A percentile compares a stretch with the other conserved stretches of the same genome.
These are phyloP conservation scores for Muntiacus muntjak DNA, from an alignment of 2,113 vertebrate genomes.

Conservation along the genomic window DNA sequence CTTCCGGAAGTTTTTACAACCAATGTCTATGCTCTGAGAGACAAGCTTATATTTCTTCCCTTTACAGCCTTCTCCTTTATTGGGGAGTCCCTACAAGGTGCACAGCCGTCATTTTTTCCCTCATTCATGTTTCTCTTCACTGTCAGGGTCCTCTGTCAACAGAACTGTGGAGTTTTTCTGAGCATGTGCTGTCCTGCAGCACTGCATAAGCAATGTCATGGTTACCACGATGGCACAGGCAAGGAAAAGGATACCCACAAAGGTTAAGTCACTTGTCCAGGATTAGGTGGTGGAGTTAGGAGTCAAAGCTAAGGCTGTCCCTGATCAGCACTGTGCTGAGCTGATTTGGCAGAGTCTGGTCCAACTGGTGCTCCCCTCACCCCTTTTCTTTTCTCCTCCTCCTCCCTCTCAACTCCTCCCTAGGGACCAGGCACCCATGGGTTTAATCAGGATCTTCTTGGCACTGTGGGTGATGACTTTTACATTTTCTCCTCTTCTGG, in stretches of 20 bases:
- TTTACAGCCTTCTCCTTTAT: neutral
- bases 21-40: neutral
- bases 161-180: neutral
- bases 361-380: neutral
- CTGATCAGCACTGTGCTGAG: neutral
- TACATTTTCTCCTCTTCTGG: neutral
- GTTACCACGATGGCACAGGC: neutral
- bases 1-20: neutral
- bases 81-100: neutral
- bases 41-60: neutral
- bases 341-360: neutral
- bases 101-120: neutral
- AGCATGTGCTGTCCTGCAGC: neutral
- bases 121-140: neutral
- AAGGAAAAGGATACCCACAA: neutral
- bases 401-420: neutral
- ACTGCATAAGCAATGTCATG: neutral
- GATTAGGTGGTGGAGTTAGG: neutral
- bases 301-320: neutral
- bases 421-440: neutral
- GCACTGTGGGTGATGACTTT: neutral
- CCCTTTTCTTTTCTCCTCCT: neutral
- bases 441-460: neutral
- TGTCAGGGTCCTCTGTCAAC: neutral
- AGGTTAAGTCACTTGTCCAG: neutral